Base-by-base conservation (phyloP, 1,140 invertebrate species). In the Cherax quadricarinatus region DNA sequence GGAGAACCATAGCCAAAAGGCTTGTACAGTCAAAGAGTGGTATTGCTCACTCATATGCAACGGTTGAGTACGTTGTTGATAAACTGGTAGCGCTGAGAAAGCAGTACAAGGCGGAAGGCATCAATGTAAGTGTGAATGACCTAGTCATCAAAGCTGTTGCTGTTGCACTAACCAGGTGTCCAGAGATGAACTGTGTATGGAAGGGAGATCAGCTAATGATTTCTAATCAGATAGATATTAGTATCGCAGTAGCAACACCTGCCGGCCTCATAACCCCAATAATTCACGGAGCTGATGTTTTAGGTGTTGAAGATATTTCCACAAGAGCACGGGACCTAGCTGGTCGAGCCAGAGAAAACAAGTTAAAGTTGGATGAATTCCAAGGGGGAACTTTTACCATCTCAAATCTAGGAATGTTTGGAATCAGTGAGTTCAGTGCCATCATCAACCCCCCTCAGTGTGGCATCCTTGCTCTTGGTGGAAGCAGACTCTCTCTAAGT, bases 361-460 rank as follows among this genome's bases (percentile, higher is more conserved):
- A 96, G 94, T 94, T 97, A n/a, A 95, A 96, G 94, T 96, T 96
- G 41, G 95, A 97, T 79, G 97, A 97, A 94, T 97, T 96, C 94
- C 96, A 96, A 95, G 96, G 96, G 75, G 94, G 95, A 49, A 94
- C 95, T 24, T 96, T 95, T 88, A 94, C 94, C 93, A 96, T 95
- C 84, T 95, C 95, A 12, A 96, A 96, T 94, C 93, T 96, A n/a
- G 95, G 95, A 48, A 96, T 96, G 95, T 95, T 94, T 94, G 95
- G 95, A 62, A 96, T 98, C 41, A 97, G 96, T 91, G 96, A 97
- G 94, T 98, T 99, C 95, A 97, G 96, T 94, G 98, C 98, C 10
- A 98, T 99, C 88, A 98, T 99, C 92, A 98, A 98, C 95, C 98
- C 98, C 51, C 98, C 98, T 41, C 98, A 99, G 95, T 97, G 97